A percentile compares a stretch with the other conserved stretches of the same genome.
Evolutionary conservation across 1,140 invertebrate species (phyloP).

Genomic region (Chymomyza costata): DNA sequence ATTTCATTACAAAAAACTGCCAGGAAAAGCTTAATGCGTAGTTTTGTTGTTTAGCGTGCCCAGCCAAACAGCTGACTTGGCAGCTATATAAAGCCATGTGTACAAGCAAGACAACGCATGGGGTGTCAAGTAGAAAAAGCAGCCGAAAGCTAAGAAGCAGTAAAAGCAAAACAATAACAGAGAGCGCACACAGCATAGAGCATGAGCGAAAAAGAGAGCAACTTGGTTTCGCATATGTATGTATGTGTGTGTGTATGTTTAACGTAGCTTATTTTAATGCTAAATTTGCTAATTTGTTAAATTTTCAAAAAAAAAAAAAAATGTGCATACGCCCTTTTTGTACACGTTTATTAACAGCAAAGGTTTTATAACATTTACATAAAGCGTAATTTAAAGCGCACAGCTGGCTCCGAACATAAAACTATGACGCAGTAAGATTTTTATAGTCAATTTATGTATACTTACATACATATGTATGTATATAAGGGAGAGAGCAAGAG

Average conservation of each 20-base stretch:
- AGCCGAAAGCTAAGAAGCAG: slow-evolving; percentile 29
- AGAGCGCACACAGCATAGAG: slow-evolving; percentile 32
- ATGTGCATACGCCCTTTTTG: background rate
- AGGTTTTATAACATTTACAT: no score
- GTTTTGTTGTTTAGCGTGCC: slow-evolving; percentile 22
- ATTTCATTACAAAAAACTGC: slow-evolving; percentile 18
- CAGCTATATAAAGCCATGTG: no score
- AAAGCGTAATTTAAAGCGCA: no score
- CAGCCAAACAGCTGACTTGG: slow-evolving; percentile 37
- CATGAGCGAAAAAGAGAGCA: slow-evolving; percentile 23
- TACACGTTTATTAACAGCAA: no score
- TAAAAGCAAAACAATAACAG: slow-evolving; percentile 70
- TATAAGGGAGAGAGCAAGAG: no score
- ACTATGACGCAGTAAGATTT: slow-evolving; percentile 33
- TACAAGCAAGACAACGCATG: slow-evolving; percentile 32
- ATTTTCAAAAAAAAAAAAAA: background rate
- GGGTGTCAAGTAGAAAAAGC: slow-evolving; percentile 10
- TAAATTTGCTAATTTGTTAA: background rate
- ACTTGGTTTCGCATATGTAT: background rate
- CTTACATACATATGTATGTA: background rate
- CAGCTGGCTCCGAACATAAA: slow-evolving; percentile 4
- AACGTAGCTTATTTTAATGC: background rate
- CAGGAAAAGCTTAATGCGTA: slow-evolving; percentile 22
- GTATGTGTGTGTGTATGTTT: slow-evolving; percentile 19
- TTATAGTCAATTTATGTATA: slow-evolving; percentile 4